Conservation (phyloP, 2,888 invertebrate genomes). For the Drosophila nr. fundita region DNA sequence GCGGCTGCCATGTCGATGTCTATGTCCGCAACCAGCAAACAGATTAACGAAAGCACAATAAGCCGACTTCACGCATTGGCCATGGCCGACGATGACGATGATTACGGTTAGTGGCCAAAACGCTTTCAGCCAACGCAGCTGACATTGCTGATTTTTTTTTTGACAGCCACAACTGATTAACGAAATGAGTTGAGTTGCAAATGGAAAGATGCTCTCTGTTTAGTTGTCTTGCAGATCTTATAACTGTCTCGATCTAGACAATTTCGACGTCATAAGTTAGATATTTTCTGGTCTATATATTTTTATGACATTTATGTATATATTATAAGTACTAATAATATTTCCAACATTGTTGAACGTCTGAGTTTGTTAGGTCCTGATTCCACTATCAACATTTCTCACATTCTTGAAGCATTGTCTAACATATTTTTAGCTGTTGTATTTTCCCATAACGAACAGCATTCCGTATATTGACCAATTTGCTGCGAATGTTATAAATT, state of each 20-base stretch:
- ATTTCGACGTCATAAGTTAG: not conserved
- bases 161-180: conserved; percentile 5
- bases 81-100: conserved; percentile 84
- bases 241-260: too few relatives aligned
- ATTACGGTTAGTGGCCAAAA: conserved; percentile 79
- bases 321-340: too few relatives aligned
- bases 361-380: too few relatives aligned
- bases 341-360: not conserved
- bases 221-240: too few relatives aligned
- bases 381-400: too few relatives aligned
- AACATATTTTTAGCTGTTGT: not conserved
- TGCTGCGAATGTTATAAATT: not conserved
- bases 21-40: conserved; percentile 65
- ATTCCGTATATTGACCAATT: fast-evolving
- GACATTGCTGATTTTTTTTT: not conserved
- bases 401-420: too few relatives aligned
- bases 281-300: not conserved
- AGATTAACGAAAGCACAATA: conserved; percentile 84
- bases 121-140: not conserved
- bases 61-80: conserved; percentile 85
- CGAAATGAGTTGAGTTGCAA: not conserved
- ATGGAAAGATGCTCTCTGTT: not conserved
- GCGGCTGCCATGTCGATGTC: conserved; percentile 50
- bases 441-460: too few relatives aligned
- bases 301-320: not conserved